Base-by-base conservation (phyloP, 2,113 vertebrate genomes). In the Cyprinodon tularosa region DNA sequence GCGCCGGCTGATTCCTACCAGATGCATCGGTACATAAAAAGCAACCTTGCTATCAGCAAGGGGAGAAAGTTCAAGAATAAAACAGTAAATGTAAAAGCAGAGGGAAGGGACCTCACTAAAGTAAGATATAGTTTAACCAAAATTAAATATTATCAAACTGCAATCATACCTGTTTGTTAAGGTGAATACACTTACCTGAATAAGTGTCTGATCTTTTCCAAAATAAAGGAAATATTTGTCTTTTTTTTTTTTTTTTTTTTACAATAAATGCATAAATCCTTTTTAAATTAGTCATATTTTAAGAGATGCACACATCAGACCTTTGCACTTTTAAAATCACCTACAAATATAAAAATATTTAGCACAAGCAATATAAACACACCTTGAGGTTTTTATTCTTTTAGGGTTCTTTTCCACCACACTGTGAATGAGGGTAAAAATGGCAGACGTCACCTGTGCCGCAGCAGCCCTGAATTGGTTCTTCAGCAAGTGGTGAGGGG, bases 1-100 rank as follows among this genome's bases (percentile, higher is more conserved):
- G 74, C 77, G 79, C 86, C 84, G 84, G 60, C 76, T 87, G 86
- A 91, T 89, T 89, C 80, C 83, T 84, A 84, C 81, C 87, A 89
- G 81, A 91, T 86, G 84, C 88, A 90, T 84, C 66, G 77, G 68
- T 80, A 88, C 74, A 89, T 82, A 82, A 92, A 91, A 89, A 68
- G 81, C 38, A 83, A 45, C 75, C 76, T 68, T 61, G 69, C 50
- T 73, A 60, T 40, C 40, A 17, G 1, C 10, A 53, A 50, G 5
- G 17, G 50, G 50, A 17, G 50, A 20, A 53, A 20, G 8, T 65
- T 4, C 22, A 10, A n/a, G 17, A 66, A 44, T 66, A 45, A 29
- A 45, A 1, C 17, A 22, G 15, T 44, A 12, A 66, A 44, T 45
- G 10, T 8, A 6, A 22, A 42, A 22, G 40, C 20, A 57, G 6